phyloP scores from a whole-genome alignment of 2,888 invertebrate species.

The Hedya salicella region DNA sequence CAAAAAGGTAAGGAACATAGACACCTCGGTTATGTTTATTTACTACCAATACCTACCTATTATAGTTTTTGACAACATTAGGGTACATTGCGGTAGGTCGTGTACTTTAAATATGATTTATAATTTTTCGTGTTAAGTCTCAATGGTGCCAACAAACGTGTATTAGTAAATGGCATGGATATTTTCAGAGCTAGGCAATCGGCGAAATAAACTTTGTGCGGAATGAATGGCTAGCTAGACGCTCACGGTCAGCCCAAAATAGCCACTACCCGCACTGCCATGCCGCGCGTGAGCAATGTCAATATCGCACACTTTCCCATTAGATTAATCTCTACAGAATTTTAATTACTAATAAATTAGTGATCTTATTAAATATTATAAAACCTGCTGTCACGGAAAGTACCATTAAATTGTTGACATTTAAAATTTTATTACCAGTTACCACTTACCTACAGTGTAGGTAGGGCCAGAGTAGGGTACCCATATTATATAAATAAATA shows the following conservation, averaged over 20 bases:
- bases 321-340: background rate
- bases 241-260: constrained; percentile 77
- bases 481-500: too few species aligned
- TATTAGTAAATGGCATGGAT: constrained; percentile 50
- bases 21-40: constrained; percentile 8
- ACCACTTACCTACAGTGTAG: too few species aligned
- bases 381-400: too few species aligned
- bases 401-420: too few species aligned
- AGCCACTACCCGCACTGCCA: constrained; percentile 63
- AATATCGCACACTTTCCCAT: constrained; percentile 60
- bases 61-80: background rate
- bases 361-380: background rate
- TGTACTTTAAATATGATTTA: background rate
- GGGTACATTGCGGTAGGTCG: background rate
- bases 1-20: constrained; percentile 66
- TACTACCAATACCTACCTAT: background rate
- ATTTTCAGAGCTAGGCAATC: constrained; percentile 58
- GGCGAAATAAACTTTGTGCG: constrained; percentile 58
- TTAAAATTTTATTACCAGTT: too few species aligned
- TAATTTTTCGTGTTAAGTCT: background rate
- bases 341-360: background rate
- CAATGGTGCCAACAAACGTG: constrained; percentile 41
- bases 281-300: constrained; percentile 65
- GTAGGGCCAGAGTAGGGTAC: too few species aligned
- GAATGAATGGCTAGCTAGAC: constrained; percentile 67